Base-by-base conservation (phyloP, 1,140 invertebrate genomes). In the Drosophila pachea region DNA sequence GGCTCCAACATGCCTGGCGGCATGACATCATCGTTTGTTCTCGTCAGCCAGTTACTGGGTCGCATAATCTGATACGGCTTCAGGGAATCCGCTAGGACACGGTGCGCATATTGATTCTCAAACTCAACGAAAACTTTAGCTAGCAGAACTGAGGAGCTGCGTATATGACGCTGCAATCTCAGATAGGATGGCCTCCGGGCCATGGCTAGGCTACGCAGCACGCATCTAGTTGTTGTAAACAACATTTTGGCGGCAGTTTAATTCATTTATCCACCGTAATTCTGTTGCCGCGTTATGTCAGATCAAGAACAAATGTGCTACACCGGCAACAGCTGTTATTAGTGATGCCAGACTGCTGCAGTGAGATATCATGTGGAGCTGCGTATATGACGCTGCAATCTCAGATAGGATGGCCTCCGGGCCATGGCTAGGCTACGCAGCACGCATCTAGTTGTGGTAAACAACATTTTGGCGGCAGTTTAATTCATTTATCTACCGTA, bases 91-190 rank as follows among this genome's bases (percentile, higher is more conserved):
- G 76, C 58, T 2, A 90, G 60, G 4, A 90, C 76, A 0, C 68
- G 61, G 40, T 90, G 87, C 7, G 88, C 89, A 55, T 78, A 79
- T 38, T 74, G 59, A 70, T 90, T 90, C 62, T 90, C 90, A 32
- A 45, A 62, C 8, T 90, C 87, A 7, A 69, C 49, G 33, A 77
- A 89, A 5, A 70, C 14, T 9, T 64, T 62, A 0, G 63, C 79
- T 5, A 53, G 38, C 63, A 64, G 7, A 4, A 32, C 33, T 7
- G 58, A n/a, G 5, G 59, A 5, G 7, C 12, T 68, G 58, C 53
- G 45, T 49, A 68, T 49, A 9, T 50, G 12, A 35, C 69, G 69
- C n/a, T 31, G 8, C 7, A 67, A 12, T 8, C 36, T 9, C 9
- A 11, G 35, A 9, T 35, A 33, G 16, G 29, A 31, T 16, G 8